Percentiles rank a stretch among this genome's conserved stretches.
These are phyloP conservation scores for Geodia barretti DNA, from an alignment of 37 sponge, comb jelly and placozoan species.

Conservation along the genomic window DNA sequence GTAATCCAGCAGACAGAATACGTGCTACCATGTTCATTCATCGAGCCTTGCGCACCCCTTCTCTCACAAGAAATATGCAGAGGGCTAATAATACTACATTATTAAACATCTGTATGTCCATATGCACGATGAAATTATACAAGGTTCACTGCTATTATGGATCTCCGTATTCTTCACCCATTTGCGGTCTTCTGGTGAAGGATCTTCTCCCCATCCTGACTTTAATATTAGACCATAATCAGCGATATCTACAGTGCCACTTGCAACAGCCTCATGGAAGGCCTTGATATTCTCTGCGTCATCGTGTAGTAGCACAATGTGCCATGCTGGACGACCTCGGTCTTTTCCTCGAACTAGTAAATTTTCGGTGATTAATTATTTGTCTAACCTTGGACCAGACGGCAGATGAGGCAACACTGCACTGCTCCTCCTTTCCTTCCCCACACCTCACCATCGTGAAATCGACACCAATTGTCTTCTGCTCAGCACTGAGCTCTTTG, in stretches of 20 bases:
- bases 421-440: constrained; percentile 11
- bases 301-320: constrained; percentile 58
- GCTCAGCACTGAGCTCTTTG: neutral
- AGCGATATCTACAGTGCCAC: constrained; percentile 38
- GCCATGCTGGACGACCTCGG: constrained; percentile 30
- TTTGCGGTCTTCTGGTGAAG: neutral
- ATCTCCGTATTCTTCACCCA: too few relatives aligned
- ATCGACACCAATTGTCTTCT: neutral
- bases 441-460: constrained; percentile 12
- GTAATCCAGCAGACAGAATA: too few relatives aligned
- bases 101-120: too few relatives aligned
- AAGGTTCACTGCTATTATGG: too few relatives aligned
- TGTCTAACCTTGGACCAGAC: constrained; percentile 11
- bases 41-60: too few relatives aligned
- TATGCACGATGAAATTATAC: too few relatives aligned
- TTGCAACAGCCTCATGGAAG: constrained; percentile 18
- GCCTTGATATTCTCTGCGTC: constrained; percentile 16
- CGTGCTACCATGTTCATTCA: too few relatives aligned
- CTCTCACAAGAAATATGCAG: too few relatives aligned
- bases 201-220: constrained; percentile 80
- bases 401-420: neutral
- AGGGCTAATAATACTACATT: too few relatives aligned
- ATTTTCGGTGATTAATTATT: neutral
- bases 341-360: constrained; percentile 25
- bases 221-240: constrained; percentile 67